phyloP scores from a whole-genome alignment of 1,140 invertebrate species.

The Steinernema feltiae region DNA sequence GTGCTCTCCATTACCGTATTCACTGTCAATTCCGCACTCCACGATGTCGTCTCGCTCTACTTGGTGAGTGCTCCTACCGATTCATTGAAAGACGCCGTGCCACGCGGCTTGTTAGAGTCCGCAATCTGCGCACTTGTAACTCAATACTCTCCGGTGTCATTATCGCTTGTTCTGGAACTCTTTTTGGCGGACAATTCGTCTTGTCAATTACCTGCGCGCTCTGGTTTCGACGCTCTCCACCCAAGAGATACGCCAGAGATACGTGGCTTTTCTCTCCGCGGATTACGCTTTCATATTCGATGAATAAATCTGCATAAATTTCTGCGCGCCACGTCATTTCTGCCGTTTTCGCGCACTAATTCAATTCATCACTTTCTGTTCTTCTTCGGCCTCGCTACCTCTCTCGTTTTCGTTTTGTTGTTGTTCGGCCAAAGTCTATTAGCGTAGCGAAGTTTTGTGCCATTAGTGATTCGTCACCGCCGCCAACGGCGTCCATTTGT shows the following conservation, averaged over 20 bases:
- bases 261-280: not conserved
- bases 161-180: not conserved
- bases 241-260: not conserved
- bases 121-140: not conserved
- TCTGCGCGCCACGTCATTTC: not conserved
- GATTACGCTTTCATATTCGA: not conserved
- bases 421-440: not conserved
- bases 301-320: conserved; percentile 9
- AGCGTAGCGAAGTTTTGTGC: not conserved
- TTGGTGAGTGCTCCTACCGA: not conserved
- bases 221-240: not conserved
- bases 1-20: not conserved
- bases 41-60: conserved; percentile 10
- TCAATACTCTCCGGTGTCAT: not conserved
- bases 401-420: not conserved
- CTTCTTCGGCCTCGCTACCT: not conserved
- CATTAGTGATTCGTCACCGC: conserved; percentile 9
- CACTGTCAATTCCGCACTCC: not conserved
- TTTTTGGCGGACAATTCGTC: no score
- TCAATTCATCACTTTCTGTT: not conserved
- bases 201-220: not conserved
- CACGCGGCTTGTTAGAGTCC: no score
- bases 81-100: no score
- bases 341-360: not conserved
- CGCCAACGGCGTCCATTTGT: conserved; percentile 6